phyloP scores from a whole-genome alignment of 2,888 invertebrate species.

The Lasioglossum lativentre region DNA sequence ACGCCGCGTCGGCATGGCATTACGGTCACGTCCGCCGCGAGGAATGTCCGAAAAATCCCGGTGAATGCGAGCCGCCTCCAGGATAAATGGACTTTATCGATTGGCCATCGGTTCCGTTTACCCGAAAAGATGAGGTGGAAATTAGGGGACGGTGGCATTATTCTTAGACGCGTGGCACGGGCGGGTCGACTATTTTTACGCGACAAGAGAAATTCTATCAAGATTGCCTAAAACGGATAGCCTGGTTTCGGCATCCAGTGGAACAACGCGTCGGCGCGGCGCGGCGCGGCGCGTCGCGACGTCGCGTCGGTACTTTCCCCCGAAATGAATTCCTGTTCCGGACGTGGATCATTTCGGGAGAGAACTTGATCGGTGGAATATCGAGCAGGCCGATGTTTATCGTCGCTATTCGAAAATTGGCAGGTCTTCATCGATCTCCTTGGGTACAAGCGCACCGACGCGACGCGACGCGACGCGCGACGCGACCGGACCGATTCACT shows the following conservation, averaged over 20 bases:
- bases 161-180: constrained; percentile 28
- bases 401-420: constrained; percentile 26
- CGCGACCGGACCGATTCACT: constrained; percentile 9
- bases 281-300: background rate
- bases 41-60: background rate
- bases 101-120: background rate
- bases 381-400: constrained; percentile 26
- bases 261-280: background rate
- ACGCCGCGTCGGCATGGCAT: too few relatives aligned
- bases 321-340: background rate
- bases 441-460: background rate
- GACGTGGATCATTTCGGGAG: background rate
- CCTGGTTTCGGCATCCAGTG: background rate
- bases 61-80: background rate
- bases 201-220: background rate
- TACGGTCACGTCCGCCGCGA: background rate
- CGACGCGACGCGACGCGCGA: background rate
- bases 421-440: constrained; percentile 6
- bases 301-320: background rate
- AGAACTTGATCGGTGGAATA: constrained; percentile 1
- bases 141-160: constrained; percentile 26
- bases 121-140: constrained; percentile 14
- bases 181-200: constrained; percentile 39
- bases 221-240: constrained; percentile 10
- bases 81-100: constrained; percentile 32